Evolutionary conservation across 2,113 vertebrate genomes (phyloP).

Genomic region (Epinephelus lanceolatus): DNA sequence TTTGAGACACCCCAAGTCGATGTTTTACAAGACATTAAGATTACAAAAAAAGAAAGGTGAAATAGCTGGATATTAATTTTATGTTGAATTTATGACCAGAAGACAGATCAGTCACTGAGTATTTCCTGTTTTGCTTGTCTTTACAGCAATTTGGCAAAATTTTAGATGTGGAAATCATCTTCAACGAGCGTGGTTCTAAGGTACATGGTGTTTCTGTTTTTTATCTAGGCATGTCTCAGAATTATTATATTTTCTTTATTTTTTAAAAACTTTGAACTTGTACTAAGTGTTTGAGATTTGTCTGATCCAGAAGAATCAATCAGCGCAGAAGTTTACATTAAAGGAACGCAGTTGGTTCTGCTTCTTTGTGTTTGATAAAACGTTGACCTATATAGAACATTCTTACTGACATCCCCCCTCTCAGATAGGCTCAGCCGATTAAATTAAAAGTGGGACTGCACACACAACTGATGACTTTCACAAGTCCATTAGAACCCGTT

Average conservation of each 20-base stretch:
- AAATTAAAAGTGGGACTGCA: background rate
- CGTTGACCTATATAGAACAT: background rate
- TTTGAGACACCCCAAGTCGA: background rate
- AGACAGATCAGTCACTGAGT: background rate
- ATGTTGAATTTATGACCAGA: background rate
- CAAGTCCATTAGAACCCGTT: no score
- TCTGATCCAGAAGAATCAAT: background rate
- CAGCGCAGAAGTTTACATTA: background rate
- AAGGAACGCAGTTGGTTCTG: background rate
- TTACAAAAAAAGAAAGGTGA: background rate
- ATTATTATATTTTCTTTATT: background rate
- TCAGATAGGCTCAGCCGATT: background rate
- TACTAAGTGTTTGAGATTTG: background rate
- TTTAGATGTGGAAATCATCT: conserved; percentile 76
- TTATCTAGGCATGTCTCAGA: background rate
- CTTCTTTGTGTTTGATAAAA: background rate
- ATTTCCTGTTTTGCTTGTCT: conserved; percentile 15
- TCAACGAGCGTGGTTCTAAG: conserved; percentile 74
- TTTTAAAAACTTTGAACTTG: background rate
- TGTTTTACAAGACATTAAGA: background rate
- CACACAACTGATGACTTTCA: background rate
- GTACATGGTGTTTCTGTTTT: conserved; percentile 25
- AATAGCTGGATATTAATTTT: background rate
- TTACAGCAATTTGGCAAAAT: conserved; percentile 76
- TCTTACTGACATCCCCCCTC: background rate